A percentile compares a stretch with the other conserved stretches of the same genome.
Evolutionary conservation across 2,113 vertebrate species (phyloP).

Genomic region (Otolemur garnettii): DNA sequence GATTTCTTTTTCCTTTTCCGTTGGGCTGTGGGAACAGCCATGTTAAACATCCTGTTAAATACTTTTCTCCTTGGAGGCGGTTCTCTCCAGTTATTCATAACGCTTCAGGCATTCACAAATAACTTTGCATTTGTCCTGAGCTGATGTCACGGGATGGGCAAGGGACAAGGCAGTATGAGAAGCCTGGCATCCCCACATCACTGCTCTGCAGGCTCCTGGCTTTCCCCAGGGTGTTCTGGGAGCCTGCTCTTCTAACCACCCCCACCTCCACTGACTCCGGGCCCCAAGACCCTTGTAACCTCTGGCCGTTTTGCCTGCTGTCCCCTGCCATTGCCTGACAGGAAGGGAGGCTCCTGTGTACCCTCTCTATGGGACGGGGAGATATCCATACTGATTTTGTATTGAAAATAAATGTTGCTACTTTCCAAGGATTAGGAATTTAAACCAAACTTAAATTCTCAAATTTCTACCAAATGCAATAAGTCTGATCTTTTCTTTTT

Average conservation of each 20-base stretch:
- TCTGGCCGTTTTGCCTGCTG: background rate
- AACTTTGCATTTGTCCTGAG: background rate
- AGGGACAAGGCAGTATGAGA: background rate
- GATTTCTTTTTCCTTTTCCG: background rate
- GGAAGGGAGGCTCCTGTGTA: too few relatives aligned
- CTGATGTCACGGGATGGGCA: too few relatives aligned
- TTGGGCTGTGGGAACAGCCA: background rate
- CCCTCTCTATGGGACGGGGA: background rate
- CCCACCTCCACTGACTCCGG: too few relatives aligned
- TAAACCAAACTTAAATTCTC: background rate
- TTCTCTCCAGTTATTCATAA: background rate
- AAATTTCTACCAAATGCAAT: background rate
- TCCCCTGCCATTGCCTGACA: background rate
- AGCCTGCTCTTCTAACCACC: background rate
- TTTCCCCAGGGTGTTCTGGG: background rate
- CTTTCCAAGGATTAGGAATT: slow-evolving; percentile 7
- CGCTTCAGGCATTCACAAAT: background rate
- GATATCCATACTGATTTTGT: background rate
- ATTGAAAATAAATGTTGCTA: background rate
- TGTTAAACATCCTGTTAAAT: background rate
- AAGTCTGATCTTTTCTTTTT: background rate
- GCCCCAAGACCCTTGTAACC: background rate
- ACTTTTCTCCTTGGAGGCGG: background rate
- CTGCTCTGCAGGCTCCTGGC: background rate
- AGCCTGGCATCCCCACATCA: background rate